Conservation (phyloP, 1,140 invertebrate genomes). For the Oreohelix idahoensis region DNA sequence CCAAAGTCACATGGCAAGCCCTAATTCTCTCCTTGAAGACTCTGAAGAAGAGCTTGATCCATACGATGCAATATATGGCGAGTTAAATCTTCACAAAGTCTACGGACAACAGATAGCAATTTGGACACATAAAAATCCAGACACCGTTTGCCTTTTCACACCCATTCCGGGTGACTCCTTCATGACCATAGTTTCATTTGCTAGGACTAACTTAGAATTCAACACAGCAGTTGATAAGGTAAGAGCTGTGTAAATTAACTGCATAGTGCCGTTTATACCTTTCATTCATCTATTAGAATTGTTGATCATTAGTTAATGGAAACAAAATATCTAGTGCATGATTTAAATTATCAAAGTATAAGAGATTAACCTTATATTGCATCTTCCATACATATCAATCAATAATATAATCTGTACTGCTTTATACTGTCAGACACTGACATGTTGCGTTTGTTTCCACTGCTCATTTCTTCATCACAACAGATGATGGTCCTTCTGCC, state of each 20-base stretch:
- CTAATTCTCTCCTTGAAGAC: not conserved
- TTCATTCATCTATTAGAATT: too few relatives aligned
- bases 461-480: too few relatives aligned
- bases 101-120: constrained; percentile 78
- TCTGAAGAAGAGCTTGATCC: constrained; percentile 32
- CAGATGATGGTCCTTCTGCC: constrained; percentile 36
- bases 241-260: not conserved
- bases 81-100: constrained; percentile 47
- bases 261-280: too few relatives aligned
- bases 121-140: constrained; percentile 88
- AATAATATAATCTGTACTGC: too few relatives aligned
- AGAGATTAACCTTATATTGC: too few relatives aligned
- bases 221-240: constrained; percentile 54
- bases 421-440: too few relatives aligned
- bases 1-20: not conserved
- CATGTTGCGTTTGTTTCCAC: too few relatives aligned
- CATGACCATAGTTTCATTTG: constrained; percentile 53
- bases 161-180: constrained; percentile 55
- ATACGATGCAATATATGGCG: constrained; percentile 39
- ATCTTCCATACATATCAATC: too few relatives aligned
- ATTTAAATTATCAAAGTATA: too few relatives aligned
- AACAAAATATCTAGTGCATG: too few relatives aligned
- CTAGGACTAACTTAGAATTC: constrained; percentile 51
- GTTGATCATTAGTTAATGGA: too few relatives aligned
- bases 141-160: constrained; percentile 84